Evolutionary conservation across 1,140 invertebrate species (phyloP).

Genomic region (Charaxes varanes): DNA sequence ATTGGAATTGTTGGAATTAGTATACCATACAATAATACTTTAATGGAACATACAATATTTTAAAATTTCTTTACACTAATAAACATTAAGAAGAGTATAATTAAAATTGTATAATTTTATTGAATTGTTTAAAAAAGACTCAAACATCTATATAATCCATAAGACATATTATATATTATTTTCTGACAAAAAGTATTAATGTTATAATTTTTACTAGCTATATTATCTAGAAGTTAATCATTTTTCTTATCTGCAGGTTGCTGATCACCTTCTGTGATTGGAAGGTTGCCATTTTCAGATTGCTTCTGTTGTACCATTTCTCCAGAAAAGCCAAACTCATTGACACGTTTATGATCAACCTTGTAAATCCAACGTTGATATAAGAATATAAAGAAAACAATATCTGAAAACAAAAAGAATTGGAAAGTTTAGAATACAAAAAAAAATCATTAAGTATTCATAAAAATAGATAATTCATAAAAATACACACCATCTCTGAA

Average conservation of each 20-base stretch:
- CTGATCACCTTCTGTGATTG: conserved; percentile 46
- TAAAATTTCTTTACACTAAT: no score
- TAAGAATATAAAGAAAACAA: conserved; percentile 98
- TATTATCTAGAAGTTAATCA: conserved; percentile 44
- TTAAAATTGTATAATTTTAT: not conserved
- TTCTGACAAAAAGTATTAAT: not conserved
- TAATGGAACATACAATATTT: no score
- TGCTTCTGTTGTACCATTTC: conserved; percentile 78
- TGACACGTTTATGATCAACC: conserved; percentile 93
- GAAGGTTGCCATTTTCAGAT: conserved; percentile 44
- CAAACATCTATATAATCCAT: not conserved
- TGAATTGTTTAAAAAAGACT: conserved; percentile 1
- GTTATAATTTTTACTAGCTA: conserved; percentile 2
- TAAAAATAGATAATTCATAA: no score
- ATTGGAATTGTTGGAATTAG: no score
- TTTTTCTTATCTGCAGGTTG: conserved; percentile 60
- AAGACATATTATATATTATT: not conserved
- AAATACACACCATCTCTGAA: conserved; percentile 93
- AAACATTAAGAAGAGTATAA: no score
- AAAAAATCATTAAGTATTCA: no score
- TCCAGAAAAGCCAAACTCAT: conserved; percentile 95
- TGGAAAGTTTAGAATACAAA: no score
- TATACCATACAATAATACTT: no score
- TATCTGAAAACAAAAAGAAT: conserved; percentile 82
- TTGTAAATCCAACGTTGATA: conserved; percentile 99